phyloP scores from a whole-genome alignment of 2,113 vertebrate genomes.

The Saccopteryx bilineata region DNA sequence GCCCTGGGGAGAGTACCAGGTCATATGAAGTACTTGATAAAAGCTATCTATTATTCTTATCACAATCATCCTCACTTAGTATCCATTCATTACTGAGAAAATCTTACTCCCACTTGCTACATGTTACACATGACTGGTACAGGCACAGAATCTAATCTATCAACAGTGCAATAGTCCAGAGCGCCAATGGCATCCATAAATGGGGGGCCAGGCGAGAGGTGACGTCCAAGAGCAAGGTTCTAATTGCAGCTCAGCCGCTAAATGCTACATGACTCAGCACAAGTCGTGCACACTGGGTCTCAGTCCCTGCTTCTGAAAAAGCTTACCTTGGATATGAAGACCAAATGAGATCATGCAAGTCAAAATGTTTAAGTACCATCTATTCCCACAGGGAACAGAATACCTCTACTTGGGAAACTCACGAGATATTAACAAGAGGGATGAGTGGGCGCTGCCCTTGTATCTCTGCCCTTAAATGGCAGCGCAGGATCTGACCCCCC shows the following conservation, averaged over 20 bases:
- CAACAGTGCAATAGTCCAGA: not conserved
- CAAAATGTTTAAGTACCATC: not conserved
- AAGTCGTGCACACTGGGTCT: not conserved
- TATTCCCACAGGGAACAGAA: slow-evolving; percentile 28
- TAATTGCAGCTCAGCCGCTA: not conserved
- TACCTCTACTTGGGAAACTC: not conserved
- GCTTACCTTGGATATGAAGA: not conserved
- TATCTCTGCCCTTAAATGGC: not conserved
- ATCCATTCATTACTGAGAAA: slow-evolving; percentile 40
- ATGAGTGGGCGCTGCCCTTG: not conserved
- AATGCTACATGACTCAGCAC: not conserved
- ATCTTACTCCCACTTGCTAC: not conserved
- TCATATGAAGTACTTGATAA: slow-evolving; percentile 3
- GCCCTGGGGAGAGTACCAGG: not conserved
- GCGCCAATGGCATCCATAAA: not conserved
- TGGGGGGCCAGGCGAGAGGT: not conserved
- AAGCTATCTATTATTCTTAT: not conserved
- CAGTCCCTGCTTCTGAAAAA: slow-evolving; percentile 45
- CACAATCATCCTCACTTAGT: not conserved
- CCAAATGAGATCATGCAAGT: slow-evolving; percentile 14
- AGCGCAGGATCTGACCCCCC: not conserved
- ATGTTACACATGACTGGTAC: not conserved
- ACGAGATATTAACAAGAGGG: not conserved
- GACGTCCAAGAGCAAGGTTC: not conserved
- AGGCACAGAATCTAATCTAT: not conserved